Base-by-base conservation (phyloP, 2,113 vertebrate genomes). In the Eidolon helvum region DNA sequence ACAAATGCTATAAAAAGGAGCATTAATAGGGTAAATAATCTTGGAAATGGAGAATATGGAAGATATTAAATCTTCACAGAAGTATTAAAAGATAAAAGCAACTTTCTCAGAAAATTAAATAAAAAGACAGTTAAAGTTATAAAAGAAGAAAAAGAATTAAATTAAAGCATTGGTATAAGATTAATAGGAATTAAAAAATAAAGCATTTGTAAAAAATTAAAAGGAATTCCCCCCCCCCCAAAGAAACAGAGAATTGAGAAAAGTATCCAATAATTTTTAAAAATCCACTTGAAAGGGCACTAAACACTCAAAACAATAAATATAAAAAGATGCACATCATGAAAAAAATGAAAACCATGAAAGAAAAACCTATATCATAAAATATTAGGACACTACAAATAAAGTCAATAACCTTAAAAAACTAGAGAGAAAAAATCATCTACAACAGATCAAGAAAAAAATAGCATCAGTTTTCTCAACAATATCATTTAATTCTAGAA, bases 11-110 rank as follows among this genome's bases (percentile, higher is more conserved):
- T 94, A 80, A 75, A 79, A 96, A 68, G 6, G 43, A 84, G 28
- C 33, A 82, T 79, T 68, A 90, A 65, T 83, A 86, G 77, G 86
- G 94, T 65, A 95, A 94, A 92, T 93, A 89, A 77, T 61, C 78
- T 66, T 66, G 30, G 43, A 95, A 82, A 71, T 95, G 40, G 26
- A 91, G 35, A 97, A 30, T 85, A 88, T 84, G 43, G 90, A 90
- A 94, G 63, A 90, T 74, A 74, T 38, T 83, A 68, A 89, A 74
- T 89, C 74, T 95, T 79, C 57, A 77, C 18, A 75, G 19, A 66
- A 53, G 10, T 78, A 55, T 79, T 92, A 75, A 78, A 84, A 94
- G 69, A 80, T 94, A 91, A 91, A 94, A 38, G 43, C 33, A 80
- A 7, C 11, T 80, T 90, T 48, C 59, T 87, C 30, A 90, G 83